Base-by-base conservation (phyloP, 1,140 invertebrate genomes). In the Leptinotarsa undecemlineata region DNA sequence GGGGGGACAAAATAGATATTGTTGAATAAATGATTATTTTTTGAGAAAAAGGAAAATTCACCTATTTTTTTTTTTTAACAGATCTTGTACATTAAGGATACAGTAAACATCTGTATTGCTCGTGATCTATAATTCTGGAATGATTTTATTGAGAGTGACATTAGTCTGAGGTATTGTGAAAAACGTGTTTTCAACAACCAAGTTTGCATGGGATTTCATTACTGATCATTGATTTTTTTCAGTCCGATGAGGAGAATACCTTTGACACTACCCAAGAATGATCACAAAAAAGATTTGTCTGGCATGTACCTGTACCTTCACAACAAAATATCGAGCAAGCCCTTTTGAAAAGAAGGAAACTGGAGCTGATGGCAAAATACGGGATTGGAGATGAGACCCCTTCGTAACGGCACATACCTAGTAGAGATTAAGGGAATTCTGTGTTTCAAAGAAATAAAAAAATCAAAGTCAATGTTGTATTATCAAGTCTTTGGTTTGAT, bases 291-390 rank as follows among this genome's bases (percentile, higher is more conserved):
- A 86, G 88, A 71, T 93, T 93, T 80, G 92, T 93, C n/a, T 91
- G 93, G 6, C 93, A 96, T 81, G 94, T 96, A 68, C 90, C 94
- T 13, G 94, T 97, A 66, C 95, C 95, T 1, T 92, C 93, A 19
- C 95, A 97, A 82, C 90, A 92, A 83, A 94, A 97, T 79, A 92
- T 99, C 68, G 95, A 98, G 84, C 92, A 95, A 81, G 96, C 95
- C 0, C 86, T 99, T 47, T 86, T 99, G 0, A 88, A 90, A 77
- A 90, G 94, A 79, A 95, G 96, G 83, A 98, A 99, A 84, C 91
- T 93, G 85, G 96, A 98, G 85, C 85, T 98, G 21, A 80, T 98
- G 63, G 91, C 93, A 78, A 92, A 91, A 87, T 94, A 93, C 82
- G 90, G 89, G 4, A 79, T 83, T 21, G 68, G 78, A 75, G 74